A percentile compares a stretch with the other conserved stretches of the same genome.
Conservation (phyloP, 1,140 invertebrate genomes). For the Trichonephila clavipes region DNA sequence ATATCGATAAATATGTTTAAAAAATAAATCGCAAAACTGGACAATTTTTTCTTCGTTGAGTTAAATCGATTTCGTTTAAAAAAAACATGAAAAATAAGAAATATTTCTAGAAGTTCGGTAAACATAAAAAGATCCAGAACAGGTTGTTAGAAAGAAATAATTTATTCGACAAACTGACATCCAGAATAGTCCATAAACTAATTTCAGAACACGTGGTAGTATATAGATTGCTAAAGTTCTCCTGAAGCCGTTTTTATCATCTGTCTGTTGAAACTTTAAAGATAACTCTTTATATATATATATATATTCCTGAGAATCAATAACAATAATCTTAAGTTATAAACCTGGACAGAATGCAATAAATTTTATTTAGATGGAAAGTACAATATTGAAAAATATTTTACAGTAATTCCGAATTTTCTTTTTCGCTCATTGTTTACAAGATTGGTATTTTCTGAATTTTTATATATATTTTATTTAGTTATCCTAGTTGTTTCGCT, state of each 20-base stretch:
- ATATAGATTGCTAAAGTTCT: neutral
- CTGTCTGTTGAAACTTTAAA: neutral
- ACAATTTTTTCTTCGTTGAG: no score
- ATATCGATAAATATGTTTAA: no score
- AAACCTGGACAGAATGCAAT: neutral
- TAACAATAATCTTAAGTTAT: neutral
- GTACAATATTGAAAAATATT: no score
- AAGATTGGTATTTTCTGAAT: no score
- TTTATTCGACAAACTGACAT: constrained; percentile 5
- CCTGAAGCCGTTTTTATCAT: no score
- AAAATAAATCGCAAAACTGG: no score
- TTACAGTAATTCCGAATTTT: no score
- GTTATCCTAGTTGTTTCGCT: no score
- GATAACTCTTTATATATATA: neutral
- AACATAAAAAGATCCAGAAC: neutral
- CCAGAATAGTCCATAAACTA: neutral
- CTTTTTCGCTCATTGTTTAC: no score
- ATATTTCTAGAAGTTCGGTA: neutral
- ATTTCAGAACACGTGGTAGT: neutral
- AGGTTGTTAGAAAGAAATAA: neutral
- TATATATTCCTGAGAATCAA: neutral
- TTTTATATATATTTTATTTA: no score
- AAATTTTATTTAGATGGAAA: neutral
- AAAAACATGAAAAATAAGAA: neutral
- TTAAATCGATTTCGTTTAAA: no score